Base-by-base conservation (phyloP, 2,888 invertebrate species). In the Onthophagus sagittarius region DNA sequence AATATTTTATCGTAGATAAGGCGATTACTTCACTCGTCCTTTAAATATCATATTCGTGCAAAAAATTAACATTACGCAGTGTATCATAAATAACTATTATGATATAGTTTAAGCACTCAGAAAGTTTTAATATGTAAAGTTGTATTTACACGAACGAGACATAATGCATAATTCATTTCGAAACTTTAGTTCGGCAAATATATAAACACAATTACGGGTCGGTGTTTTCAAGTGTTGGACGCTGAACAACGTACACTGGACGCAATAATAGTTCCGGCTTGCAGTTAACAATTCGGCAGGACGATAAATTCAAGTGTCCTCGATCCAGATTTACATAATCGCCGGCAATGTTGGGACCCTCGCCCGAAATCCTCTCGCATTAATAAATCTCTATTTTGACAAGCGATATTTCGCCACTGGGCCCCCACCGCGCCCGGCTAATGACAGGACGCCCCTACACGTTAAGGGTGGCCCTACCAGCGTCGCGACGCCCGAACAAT, bases 401-500 rank as follows among this genome's bases (percentile, higher is more conserved):
- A 53, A 53, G 39, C 39, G 39, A 53, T 53, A 53, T 53, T 53
- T 53, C 39, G 39, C 39, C 39, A 11, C 39, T 11, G 39, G 9
- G 39, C 39, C 39, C 39, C 39, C 39, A 11, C 39, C 9, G 39
- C 5, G 39, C 39, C 11, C 39, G 39, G 11, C 39, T 53, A 53
- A 53, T 53, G 39, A 53, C 39, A 53, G 39, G 39, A 53, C 39
- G 39, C 39, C 39, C 39, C 39, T 53, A 53, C 39, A 53, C 5
- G 39, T 53, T 53, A 53, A 53, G 39, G 73, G 71, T 73, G 70
- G 72, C 71, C 72, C 64, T 5, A 73, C 74, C 73, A 73, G 76
- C 74, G 76, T 69, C 72, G 70, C 23, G 76, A 76, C 76, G 74
- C 74, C 74, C 73, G 74, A 76, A 73, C 69, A 71, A 71, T 73